A percentile compares a stretch with the other conserved stretches of the same genome.
Evolutionary conservation across 2,888 invertebrate genomes (phyloP).

Genomic region (Bellardia pandia): DNA sequence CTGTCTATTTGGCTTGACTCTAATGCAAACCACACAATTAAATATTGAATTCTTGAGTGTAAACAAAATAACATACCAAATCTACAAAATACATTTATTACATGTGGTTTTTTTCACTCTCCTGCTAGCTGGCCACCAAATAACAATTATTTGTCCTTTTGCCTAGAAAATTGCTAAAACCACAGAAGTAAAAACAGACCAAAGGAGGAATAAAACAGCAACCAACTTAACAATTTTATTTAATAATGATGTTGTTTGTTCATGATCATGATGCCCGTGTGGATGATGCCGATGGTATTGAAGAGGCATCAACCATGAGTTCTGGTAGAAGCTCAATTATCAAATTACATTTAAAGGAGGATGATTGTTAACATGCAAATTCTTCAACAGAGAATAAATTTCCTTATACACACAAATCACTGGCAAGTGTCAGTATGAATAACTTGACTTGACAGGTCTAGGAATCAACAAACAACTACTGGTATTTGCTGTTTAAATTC

Average conservation of each 20-base stretch:
- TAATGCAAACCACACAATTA: constrained; percentile 64
- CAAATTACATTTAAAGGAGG: constrained; percentile 70
- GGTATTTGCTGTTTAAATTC: constrained; percentile 53
- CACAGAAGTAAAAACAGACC: constrained; percentile 37
- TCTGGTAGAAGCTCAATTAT: constrained; percentile 68
- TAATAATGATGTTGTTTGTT: constrained; percentile 35
- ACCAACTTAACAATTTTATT: constrained; percentile 34
- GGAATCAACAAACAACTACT: constrained; percentile 68
- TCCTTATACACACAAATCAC: constrained; percentile 55
- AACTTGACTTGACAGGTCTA: constrained; percentile 70
- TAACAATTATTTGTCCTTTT: constrained; percentile 74
- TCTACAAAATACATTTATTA: constrained; percentile 63
- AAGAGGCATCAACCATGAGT: constrained; percentile 21
- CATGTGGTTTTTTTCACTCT: constrained; percentile 49
- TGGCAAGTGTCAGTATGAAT: constrained; percentile 69
- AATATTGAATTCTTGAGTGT: constrained; percentile 61
- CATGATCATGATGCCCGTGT: constrained; percentile 11
- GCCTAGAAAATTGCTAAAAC: constrained; percentile 72
- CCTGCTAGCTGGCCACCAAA: constrained; percentile 56
- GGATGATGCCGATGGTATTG: constrained; percentile 22
- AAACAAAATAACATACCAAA: constrained; percentile 63
- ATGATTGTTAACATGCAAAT: constrained; percentile 70
- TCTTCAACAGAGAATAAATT: constrained; percentile 54
- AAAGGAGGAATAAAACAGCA: not conserved
- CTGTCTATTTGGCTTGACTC: constrained; percentile 35